Percentiles rank a stretch among this genome's conserved stretches.
Conservation (phyloP, 2,888 invertebrate genomes). For the Sarcophaga carnaria region DNA sequence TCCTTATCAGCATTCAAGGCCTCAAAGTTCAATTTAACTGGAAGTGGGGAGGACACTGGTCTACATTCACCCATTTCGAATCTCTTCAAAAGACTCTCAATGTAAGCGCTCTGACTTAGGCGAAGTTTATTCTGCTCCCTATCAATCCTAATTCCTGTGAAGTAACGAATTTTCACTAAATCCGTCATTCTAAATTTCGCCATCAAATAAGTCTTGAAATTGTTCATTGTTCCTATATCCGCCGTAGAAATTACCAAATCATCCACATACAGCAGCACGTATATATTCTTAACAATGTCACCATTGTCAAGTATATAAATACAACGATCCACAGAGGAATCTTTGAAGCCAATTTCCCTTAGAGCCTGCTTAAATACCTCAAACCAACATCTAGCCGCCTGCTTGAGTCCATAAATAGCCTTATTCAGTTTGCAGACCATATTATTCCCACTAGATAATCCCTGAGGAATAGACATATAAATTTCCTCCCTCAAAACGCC, state of each 20-base stretch:
- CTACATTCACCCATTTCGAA: conserved; percentile 57
- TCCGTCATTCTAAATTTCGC: conserved; percentile 67
- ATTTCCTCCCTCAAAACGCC: conserved; percentile 67
- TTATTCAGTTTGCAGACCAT: conserved; percentile 23
- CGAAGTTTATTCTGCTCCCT: conserved; percentile 50
- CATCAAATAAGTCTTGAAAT: conserved; percentile 64
- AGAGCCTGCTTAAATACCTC: conserved; percentile 63
- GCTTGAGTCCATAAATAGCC: conserved; percentile 37
- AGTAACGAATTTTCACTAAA: conserved; percentile 48
- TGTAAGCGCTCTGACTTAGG: conserved; percentile 63
- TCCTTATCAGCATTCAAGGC: conserved; percentile 53
- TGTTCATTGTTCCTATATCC: conserved; percentile 26
- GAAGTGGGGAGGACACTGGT: conserved; percentile 34
- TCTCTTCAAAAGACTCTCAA: conserved; percentile 47
- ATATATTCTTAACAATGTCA: conserved; percentile 70
- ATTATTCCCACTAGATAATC: conserved; percentile 11
- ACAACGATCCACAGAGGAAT: conserved; percentile 65
- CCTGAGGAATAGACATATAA: conserved; percentile 63
- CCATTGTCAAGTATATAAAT: conserved; percentile 69
- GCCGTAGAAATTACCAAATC: conserved; percentile 64
- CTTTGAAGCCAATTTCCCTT: conserved; percentile 66
- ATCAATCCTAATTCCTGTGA: conserved; percentile 62
- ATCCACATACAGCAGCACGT: conserved; percentile 71
- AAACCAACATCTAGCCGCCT: conserved; percentile 69
- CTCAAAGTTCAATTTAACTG: conserved; percentile 46